Percentiles rank a stretch among this genome's conserved stretches.
These are phyloP conservation scores for Nezara viridula DNA, from an alignment of 2,888 invertebrate genomes.

Conservation along the genomic window DNA sequence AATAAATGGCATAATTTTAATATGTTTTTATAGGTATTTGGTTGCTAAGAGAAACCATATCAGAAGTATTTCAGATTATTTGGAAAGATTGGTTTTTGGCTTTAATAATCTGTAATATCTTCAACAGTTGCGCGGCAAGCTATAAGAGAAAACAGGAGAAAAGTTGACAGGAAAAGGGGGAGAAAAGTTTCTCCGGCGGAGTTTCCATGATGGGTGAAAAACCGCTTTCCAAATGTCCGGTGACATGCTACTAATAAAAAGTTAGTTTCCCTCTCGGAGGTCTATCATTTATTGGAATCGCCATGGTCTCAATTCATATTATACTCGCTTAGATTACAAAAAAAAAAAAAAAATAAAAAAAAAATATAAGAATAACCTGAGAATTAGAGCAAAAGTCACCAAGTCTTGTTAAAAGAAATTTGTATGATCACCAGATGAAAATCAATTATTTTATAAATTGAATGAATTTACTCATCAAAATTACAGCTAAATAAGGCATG, in stretches of 20 bases:
- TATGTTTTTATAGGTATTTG: no score
- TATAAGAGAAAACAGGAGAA: neutral
- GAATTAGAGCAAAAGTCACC: no score
- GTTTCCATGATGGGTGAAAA: slow-evolving; percentile 8
- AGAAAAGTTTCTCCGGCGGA: neutral
- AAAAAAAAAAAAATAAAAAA: no score
- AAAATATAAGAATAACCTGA: no score
- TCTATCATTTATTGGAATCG: neutral
- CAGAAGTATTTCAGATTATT: neutral
- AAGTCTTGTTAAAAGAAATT: no score
- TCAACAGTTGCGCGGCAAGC: neutral
- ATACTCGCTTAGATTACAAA: neutral
- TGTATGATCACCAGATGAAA: no score
- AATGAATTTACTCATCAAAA: no score
- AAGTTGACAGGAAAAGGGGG: slow-evolving; percentile 8
- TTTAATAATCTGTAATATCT: neutral
- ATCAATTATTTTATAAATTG: no score
- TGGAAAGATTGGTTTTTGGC: neutral
- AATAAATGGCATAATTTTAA: no score
- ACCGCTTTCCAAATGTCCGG: slow-evolving; percentile 4
- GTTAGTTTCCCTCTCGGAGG: neutral
- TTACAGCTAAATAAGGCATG: no score
- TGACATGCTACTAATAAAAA: slow-evolving; percentile 18
- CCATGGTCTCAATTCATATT: neutral
- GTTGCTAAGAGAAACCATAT: neutral